Evolutionary conservation across 2,888 invertebrate genomes (phyloP).

Genomic region (Ennomos erosarius): DNA sequence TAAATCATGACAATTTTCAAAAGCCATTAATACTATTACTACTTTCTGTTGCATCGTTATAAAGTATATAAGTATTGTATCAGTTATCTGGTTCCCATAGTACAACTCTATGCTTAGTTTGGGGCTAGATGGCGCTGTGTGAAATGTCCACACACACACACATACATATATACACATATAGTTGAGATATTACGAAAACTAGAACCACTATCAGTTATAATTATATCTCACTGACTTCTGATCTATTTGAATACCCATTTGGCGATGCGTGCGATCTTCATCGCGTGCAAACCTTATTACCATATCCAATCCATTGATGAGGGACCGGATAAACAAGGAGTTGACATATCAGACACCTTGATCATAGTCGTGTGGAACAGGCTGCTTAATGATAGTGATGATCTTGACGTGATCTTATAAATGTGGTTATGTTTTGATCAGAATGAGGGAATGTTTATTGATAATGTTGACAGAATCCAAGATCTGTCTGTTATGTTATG

Average conservation of each 20-base stretch:
- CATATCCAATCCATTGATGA: slow-evolving; percentile 18
- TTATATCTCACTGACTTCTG: neutral
- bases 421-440: neutral
- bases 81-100: no score
- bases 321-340: slow-evolving; percentile 15
- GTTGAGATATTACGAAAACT: no score
- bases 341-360: slow-evolving; percentile 21
- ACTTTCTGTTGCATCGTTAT: no score
- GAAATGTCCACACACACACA: no score
- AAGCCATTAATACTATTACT: no score
- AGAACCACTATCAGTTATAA: no score
- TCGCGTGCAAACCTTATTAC: slow-evolving; percentile 24
- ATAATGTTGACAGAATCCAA: no score
- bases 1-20: no score
- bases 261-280: slow-evolving; percentile 3
- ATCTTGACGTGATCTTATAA: slow-evolving; percentile 8
- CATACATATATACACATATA: no score
- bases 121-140: no score
- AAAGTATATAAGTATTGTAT: no score
- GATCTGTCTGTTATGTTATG: neutral
- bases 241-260: slow-evolving; percentile 11
- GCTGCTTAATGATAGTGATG: slow-evolving; percentile 5
- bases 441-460: neutral
- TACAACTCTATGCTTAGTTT: no score
- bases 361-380: slow-evolving; percentile 10